phyloP scores from a whole-genome alignment of 2,113 vertebrate species.

The Dolichallabes microphthalmus region DNA sequence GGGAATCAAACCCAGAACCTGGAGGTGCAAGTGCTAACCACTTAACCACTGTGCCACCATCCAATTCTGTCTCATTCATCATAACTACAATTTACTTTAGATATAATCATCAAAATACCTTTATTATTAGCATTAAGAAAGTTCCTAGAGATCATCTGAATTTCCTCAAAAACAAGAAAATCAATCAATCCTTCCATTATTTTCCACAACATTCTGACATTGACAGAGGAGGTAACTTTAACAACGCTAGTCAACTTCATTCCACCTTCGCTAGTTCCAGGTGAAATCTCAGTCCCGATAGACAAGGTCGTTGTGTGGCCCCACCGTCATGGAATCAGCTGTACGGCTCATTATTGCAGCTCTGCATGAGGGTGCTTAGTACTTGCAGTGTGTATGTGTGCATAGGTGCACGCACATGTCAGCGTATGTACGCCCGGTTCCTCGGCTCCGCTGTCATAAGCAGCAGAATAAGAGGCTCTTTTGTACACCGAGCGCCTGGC shows the following conservation, averaged over 20 bases:
- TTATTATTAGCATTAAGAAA: not conserved
- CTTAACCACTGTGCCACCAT: no score
- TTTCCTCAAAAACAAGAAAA: not conserved
- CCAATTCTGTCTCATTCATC: no score
- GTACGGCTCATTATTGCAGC: constrained; percentile 1
- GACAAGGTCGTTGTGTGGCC: not conserved
- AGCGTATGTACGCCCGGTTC: constrained; percentile 14
- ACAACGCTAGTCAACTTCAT: not conserved
- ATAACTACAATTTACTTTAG: not conserved
- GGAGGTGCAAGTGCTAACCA: no score
- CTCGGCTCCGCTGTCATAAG: constrained; percentile 67
- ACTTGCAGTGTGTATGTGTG: constrained; percentile 17
- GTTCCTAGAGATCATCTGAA: not conserved
- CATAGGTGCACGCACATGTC: constrained; percentile 23
- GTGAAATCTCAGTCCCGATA: not conserved
- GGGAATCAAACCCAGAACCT: no score
- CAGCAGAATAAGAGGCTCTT: constrained; percentile 77
- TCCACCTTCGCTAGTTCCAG: not conserved
- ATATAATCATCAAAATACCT: not conserved
- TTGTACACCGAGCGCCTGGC: constrained; percentile 78
- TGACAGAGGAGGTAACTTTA: not conserved
- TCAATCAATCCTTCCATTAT: not conserved
- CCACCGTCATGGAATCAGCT: constrained; percentile 11
- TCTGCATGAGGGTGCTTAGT: not conserved
- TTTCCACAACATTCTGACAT: not conserved